These are phyloP conservation scores for Trinorchestia longiramus DNA, from an alignment of 1,140 invertebrate genomes.

Conservation along the genomic window DNA sequence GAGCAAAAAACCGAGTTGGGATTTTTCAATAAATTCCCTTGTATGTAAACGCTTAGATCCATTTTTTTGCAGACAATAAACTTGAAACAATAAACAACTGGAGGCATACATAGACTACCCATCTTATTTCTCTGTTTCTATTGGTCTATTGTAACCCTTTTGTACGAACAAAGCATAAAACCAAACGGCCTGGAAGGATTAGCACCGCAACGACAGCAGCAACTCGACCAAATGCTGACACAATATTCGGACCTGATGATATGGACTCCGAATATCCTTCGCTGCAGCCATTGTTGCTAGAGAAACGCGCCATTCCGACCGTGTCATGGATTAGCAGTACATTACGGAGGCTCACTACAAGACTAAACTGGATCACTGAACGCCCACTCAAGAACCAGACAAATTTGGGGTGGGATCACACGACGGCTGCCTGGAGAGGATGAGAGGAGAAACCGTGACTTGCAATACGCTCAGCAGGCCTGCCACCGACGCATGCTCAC, in stretches of 20 bases:
- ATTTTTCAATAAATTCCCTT: neutral
- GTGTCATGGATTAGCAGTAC: conserved; percentile 9
- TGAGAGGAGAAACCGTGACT: neutral
- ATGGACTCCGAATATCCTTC: conserved; percentile 10
- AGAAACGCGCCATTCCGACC: conserved; percentile 18
- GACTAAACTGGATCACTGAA: neutral
- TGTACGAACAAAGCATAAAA: neutral
- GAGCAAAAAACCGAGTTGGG: neutral
- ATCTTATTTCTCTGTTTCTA: neutral
- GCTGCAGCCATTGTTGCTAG: conserved; percentile 3
- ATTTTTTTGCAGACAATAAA: neutral
- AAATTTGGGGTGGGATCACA: neutral
- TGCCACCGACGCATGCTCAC: neutral
- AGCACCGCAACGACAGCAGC: neutral
- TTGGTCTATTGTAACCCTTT: neutral
- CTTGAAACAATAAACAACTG: neutral
- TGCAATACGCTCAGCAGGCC: neutral
- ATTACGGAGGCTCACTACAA: conserved; percentile 14
- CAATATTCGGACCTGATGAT: conserved; percentile 1
- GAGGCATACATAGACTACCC: neutral
- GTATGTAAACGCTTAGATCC: neutral
- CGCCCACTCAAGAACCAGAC: neutral
- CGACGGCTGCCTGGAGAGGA: neutral
- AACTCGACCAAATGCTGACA: conserved; percentile 6
- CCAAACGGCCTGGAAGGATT: neutral